A percentile compares a stretch with the other conserved stretches of the same genome.
phyloP scores from a whole-genome alignment of 2,113 vertebrate genomes.

The Psilopsiagon aurifrons region DNA sequence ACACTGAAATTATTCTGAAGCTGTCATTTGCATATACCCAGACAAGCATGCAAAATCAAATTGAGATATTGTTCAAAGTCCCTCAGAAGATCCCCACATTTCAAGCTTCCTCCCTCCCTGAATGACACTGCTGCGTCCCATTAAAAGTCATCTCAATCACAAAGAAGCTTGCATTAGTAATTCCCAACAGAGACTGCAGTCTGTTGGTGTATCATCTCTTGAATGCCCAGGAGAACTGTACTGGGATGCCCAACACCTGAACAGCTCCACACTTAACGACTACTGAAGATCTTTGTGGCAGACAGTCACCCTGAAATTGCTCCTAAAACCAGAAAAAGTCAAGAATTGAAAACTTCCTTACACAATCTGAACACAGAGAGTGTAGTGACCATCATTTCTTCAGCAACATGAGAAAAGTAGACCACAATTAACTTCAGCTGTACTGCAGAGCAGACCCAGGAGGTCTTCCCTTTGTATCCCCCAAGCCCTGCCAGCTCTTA shows the following conservation, averaged over 20 bases:
- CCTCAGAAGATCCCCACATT: background rate
- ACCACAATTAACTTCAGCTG: background rate
- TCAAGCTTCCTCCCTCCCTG: background rate
- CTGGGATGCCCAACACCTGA: background rate
- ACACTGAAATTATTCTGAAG: background rate
- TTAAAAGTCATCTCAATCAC: background rate
- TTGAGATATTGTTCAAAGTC: background rate
- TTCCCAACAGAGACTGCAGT: background rate
- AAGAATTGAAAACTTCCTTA: background rate
- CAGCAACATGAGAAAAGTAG: background rate
- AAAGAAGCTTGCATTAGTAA: background rate
- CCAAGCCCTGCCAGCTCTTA: background rate
- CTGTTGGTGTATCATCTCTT: background rate
- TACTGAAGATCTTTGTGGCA: background rate
- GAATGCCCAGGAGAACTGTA: background rate
- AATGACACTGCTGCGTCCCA: background rate
- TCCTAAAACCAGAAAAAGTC: background rate
- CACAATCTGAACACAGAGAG: background rate
- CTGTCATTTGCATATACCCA: background rate
- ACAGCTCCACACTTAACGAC: background rate
- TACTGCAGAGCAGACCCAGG: background rate
- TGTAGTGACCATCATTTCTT: background rate
- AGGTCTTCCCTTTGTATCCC: background rate
- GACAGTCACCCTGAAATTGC: background rate
- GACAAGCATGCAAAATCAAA: constrained; percentile 29